phyloP scores from a whole-genome alignment of 2,797 vertebrate genomes.

The Acanthurus lineatus region DNA sequence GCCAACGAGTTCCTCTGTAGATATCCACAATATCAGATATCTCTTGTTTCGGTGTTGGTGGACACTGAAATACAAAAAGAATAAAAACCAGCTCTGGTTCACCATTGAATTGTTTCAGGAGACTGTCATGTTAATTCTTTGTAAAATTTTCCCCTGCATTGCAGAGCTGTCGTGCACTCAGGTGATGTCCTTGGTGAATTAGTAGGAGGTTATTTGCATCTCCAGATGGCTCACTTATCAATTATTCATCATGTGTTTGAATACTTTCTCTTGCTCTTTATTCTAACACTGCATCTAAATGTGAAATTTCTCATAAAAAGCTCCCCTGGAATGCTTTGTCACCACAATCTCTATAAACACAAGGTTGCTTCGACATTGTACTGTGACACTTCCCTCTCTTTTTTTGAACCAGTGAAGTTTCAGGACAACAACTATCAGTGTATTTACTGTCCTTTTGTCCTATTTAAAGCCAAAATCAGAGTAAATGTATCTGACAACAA shows the following conservation, averaged over 20 bases:
- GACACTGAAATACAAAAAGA: too few species aligned
- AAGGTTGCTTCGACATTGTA: not conserved
- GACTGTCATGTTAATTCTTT: not conserved
- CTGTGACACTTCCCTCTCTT: not conserved
- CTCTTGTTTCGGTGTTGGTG: not conserved
- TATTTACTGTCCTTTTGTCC: too few species aligned
- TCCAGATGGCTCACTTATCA: conserved; percentile 73
- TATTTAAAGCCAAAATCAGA: not conserved
- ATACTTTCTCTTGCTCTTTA: conserved; percentile 36
- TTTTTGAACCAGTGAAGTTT: not conserved
- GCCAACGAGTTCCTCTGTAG: not conserved
- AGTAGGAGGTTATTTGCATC: conserved; percentile 72
- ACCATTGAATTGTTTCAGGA: not conserved
- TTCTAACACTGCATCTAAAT: conserved; percentile 17
- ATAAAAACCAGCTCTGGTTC: not conserved
- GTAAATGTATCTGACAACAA: not conserved
- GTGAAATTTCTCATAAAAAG: not conserved
- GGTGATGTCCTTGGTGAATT: conserved; percentile 69
- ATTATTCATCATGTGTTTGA: conserved; percentile 71
- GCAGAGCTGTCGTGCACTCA: conserved; percentile 54
- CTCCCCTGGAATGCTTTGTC: not conserved
- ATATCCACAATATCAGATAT: not conserved
- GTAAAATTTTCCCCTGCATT: conserved; percentile 54
- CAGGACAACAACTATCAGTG: too few species aligned
- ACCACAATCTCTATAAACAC: not conserved